Evolutionary conservation across 2,888 invertebrate species (phyloP), one percentile per base, ranked within the genome.

Genomic region (Andricus curvator): DNA sequence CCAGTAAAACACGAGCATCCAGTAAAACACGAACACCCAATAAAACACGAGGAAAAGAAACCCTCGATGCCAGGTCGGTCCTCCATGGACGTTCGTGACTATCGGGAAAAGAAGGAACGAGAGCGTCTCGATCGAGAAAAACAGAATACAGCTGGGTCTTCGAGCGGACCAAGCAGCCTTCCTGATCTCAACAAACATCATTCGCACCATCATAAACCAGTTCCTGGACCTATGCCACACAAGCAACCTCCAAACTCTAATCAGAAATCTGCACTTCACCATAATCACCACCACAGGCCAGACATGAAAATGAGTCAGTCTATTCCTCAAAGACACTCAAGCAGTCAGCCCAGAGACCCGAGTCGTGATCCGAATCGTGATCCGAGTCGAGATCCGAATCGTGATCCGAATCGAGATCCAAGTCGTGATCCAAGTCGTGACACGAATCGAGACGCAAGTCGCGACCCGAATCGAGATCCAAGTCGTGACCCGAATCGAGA

Each of bases 91-190:
- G 94, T 95, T 86, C 94, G 95, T 80, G 94, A 95, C 15, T 96
- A 96, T 90, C 93, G 95, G 33, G 95, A 96, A 89, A 95, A 95
- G 88, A 93, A 94, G 74, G 94, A 94, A 79, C 93, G 94, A n/a
- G 95, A 96, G 86, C 93, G 95, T 48, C 92, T 95, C 83, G 95
- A 95, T 80, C 89, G 94, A 2, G 94, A 95, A 80, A 92, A 94
- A 82, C 83, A 86, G 4, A 78, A 82, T 6, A 83, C 79, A 0
- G 83, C 85, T 4, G 82, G 77, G 11, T 78, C 81, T 15, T 80
- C 85, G 15, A 29, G 79, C 41, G 82, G 83, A 56, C 82, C 83
- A 48, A 78, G 77, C 33, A 67, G 78, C 5, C 33, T 80, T 25
- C 51, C 83, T 13, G 91, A 88, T 60, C 85, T 87, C 29, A 88